Evolutionary conservation across 2,888 invertebrate genomes (phyloP).

Genomic region (Patella caerulea): DNA sequence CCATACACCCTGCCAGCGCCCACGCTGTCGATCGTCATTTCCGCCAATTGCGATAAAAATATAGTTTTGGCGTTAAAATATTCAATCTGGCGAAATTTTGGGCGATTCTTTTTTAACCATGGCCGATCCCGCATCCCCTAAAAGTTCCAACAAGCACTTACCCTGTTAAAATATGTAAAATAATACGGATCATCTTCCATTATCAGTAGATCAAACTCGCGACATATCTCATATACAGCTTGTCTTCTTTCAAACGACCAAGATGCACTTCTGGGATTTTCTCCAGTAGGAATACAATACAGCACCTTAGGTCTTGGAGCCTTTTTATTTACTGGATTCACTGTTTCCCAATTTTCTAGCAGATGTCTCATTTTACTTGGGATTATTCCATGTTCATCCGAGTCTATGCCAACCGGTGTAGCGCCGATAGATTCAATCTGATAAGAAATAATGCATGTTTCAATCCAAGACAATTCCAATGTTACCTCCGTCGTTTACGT

Average conservation of each 20-base stretch:
- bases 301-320: not conserved
- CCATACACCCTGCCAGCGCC: too few species aligned
- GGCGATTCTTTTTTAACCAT: too few species aligned
- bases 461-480: too few species aligned
- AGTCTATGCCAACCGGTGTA: not conserved
- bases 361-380: not conserved
- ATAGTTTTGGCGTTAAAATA: too few species aligned
- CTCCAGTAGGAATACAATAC: not conserved
- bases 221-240: not conserved
- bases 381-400: not conserved
- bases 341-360: not conserved
- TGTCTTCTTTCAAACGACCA: not conserved
- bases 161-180: not conserved
- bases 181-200: slow-evolving; percentile 1
- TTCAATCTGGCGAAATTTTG: too few species aligned
- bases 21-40: too few species aligned
- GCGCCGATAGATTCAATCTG: not conserved
- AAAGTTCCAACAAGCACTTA: not conserved
- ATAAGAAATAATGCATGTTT: not conserved
- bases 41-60: too few species aligned
- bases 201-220: not conserved
- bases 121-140: too few species aligned
- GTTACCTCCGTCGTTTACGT: too few species aligned
- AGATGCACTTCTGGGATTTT: not conserved
- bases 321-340: not conserved